Conservation (phyloP, 2,888 invertebrate species). For the Xestobium rufovillosum region DNA sequence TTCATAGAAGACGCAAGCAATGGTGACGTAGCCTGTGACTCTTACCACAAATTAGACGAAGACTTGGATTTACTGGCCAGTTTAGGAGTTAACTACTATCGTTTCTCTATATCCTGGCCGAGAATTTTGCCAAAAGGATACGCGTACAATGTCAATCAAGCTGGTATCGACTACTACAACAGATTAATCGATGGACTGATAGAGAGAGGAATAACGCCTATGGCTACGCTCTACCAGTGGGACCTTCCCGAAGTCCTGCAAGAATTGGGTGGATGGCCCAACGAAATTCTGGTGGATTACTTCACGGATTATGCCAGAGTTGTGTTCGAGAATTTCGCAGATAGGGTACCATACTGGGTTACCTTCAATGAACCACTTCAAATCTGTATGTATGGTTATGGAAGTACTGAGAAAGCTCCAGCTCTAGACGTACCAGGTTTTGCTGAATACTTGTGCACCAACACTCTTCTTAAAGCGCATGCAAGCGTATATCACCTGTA, state of each 20-base stretch:
- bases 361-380: too few species aligned
- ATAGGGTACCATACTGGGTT: too few species aligned
- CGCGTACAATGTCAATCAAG: slow-evolving; percentile 49
- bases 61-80: slow-evolving; percentile 42
- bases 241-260: slow-evolving; percentile 28
- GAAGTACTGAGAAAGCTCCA: too few species aligned
- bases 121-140: slow-evolving; percentile 53
- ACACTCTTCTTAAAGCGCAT: too few species aligned
- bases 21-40: slow-evolving; percentile 19
- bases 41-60: slow-evolving; percentile 17
- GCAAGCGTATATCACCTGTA: too few species aligned
- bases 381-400: too few species aligned
- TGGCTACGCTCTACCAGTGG: slow-evolving; percentile 56
- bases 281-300: slow-evolving; percentile 52
- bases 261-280: slow-evolving; percentile 59
- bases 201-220: slow-evolving; percentile 46
- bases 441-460: too few species aligned
- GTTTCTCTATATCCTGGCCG: slow-evolving; percentile 58
- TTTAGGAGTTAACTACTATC: slow-evolving; percentile 49
- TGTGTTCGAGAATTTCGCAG: too few species aligned
- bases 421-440: too few species aligned
- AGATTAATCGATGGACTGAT: slow-evolving; percentile 50
- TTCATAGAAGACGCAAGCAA: slow-evolving; percentile 43
- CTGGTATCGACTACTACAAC: slow-evolving; percentile 57
- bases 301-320: too few species aligned